Conservation (phyloP, 1,140 invertebrate species). For the Planococcus citri region DNA sequence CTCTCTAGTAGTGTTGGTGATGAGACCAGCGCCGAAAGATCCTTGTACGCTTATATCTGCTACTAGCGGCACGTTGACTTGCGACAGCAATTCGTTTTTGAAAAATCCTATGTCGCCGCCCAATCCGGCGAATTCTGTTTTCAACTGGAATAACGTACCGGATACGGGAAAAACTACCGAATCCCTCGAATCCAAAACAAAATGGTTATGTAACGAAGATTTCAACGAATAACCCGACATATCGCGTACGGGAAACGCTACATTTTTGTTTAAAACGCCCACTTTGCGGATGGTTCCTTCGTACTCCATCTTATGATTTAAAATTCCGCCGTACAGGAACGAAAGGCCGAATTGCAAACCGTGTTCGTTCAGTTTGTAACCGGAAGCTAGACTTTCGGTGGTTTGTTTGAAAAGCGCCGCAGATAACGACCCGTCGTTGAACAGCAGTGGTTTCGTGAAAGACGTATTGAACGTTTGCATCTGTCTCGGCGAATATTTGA, state of each 20-base stretch:
- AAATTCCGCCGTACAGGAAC: constrained; percentile 43
- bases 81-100: constrained; percentile 65
- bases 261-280: constrained; percentile 44
- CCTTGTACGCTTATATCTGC: constrained; percentile 61
- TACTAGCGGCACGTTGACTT: constrained; percentile 56
- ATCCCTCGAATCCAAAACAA: constrained; percentile 64
- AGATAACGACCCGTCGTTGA: constrained; percentile 52
- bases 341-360: constrained; percentile 51
- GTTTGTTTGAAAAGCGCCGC: constrained; percentile 53
- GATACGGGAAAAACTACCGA: constrained; percentile 58
- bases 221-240: constrained; percentile 74
- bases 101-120: constrained; percentile 76
- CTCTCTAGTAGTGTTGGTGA: constrained; percentile 47
- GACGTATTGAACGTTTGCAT: constrained; percentile 1
- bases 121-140: constrained; percentile 68
- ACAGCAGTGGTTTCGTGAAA: constrained; percentile 54
- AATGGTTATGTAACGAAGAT: constrained; percentile 64
- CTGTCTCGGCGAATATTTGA: constrained; percentile 53
- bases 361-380: constrained; percentile 53
- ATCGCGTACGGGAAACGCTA: constrained; percentile 66
- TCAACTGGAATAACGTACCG: constrained; percentile 53
- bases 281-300: constrained; percentile 69
- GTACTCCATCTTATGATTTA: constrained; percentile 65
- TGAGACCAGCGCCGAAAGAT: constrained; percentile 52
- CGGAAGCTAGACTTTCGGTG: constrained; percentile 65